Evolutionary conservation across 1,140 invertebrate species (phyloP).

Genomic region (Brachionus plicatilis): DNA sequence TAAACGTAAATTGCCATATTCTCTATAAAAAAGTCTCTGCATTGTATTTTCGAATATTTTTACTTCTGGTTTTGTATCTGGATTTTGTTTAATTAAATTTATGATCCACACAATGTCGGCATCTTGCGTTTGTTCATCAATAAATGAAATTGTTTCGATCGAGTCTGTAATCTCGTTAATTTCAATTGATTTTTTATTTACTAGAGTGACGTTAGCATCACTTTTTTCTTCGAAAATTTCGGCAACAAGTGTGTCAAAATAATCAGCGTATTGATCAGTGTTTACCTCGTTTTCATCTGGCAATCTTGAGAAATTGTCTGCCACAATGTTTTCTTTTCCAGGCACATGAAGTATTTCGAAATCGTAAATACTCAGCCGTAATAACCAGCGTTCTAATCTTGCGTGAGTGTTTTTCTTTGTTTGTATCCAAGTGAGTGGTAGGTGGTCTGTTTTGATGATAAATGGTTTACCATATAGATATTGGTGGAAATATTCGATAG

Average conservation of each 20-base stretch:
- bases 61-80: conserved; percentile 1
- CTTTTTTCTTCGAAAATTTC: neutral
- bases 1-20: conserved; percentile 21
- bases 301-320: conserved; percentile 42
- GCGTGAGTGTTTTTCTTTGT: conserved; percentile 40
- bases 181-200: neutral
- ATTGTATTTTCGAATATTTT: conserved; percentile 21
- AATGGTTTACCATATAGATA: conserved; percentile 56
- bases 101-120: neutral
- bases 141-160: neutral
- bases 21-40: neutral
- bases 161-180: neutral
- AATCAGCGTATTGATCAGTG: conserved; percentile 42
- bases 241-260: neutral
- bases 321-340: neutral
- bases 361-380: neutral
- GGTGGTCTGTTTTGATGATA: conserved; percentile 57
- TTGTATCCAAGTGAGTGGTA: conserved; percentile 53
- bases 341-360: neutral
- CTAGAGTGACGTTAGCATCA: neutral
- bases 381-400: neutral
- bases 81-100: conserved; percentile 23
- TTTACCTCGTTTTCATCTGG: neutral
- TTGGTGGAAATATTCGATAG: conserved; percentile 51
- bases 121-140: conserved; percentile 11